These are phyloP conservation scores for Ochropleura plecta DNA, from an alignment of 2,888 invertebrate genomes.

Conservation along the genomic window DNA sequence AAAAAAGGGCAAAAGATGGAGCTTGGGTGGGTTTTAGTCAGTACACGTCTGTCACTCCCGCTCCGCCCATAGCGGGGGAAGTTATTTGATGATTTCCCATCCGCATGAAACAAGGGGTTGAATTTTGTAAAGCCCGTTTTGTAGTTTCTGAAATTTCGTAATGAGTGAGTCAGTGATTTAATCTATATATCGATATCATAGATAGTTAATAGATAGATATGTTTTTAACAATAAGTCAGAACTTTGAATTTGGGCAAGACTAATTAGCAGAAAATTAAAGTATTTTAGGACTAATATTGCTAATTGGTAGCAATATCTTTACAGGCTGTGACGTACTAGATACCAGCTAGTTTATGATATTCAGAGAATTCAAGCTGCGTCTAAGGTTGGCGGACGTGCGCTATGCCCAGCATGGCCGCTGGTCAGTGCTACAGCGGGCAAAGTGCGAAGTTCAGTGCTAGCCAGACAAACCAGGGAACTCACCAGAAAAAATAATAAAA, in stretches of 20 bases:
- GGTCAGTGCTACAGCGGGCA: neutral
- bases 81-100: too few relatives aligned
- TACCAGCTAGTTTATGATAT: neutral
- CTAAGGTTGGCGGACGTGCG: neutral
- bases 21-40: too few relatives aligned
- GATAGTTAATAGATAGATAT: too few relatives aligned
- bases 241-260: neutral
- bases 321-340: neutral
- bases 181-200: too few relatives aligned
- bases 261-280: neutral
- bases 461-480: neutral
- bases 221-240: neutral
- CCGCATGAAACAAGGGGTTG: too few relatives aligned
- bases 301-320: neutral
- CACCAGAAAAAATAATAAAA: neutral
- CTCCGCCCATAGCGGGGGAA: too few relatives aligned
- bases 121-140: too few relatives aligned
- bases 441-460: neutral
- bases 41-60: too few relatives aligned
- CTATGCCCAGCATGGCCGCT: neutral
- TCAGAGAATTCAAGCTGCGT: neutral
- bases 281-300: neutral
- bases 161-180: neutral
- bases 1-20: too few relatives aligned
- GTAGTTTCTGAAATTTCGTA: too few relatives aligned